Conservation (phyloP, 2,113 vertebrate genomes). For the Coregonus clupeaformis region DNA sequence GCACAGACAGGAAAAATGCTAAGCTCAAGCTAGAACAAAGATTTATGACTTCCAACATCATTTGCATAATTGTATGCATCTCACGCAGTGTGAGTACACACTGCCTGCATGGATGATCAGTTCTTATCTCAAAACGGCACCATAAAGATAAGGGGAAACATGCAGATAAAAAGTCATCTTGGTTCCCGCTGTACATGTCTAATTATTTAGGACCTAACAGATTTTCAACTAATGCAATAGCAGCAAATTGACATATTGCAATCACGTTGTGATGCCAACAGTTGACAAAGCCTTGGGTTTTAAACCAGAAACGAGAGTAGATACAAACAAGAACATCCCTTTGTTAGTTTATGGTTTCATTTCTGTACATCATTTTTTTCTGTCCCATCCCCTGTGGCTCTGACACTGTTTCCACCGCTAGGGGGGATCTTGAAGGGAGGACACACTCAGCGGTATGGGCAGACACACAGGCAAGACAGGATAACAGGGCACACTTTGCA, state of each 20-base stretch:
- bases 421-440: background rate
- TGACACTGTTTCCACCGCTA: background rate
- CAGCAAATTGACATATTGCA: conserved; percentile 28
- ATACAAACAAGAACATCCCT: background rate
- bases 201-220: conserved; percentile 64
- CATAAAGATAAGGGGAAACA: conserved; percentile 68
- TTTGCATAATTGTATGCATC: conserved; percentile 79
- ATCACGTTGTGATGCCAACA: conserved; percentile 26
- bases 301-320: background rate
- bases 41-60: conserved; percentile 67
- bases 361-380: background rate
- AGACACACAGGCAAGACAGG: background rate
- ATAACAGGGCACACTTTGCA: conserved; percentile 16
- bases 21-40: conserved; percentile 58
- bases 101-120: conserved; percentile 70
- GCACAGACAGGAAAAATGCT: conserved; percentile 18
- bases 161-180: conserved; percentile 60
- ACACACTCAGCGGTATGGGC: background rate
- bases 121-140: conserved; percentile 69
- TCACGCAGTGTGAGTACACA: conserved; percentile 68
- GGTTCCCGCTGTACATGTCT: conserved; percentile 62
- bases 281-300: background rate
- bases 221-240: conserved; percentile 42
- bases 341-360: conserved; percentile 8
- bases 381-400: background rate